Percentiles rank a stretch among this genome's conserved stretches.
Conservation (phyloP, 1,140 invertebrate species). For the Drosophila setifemur region DNA sequence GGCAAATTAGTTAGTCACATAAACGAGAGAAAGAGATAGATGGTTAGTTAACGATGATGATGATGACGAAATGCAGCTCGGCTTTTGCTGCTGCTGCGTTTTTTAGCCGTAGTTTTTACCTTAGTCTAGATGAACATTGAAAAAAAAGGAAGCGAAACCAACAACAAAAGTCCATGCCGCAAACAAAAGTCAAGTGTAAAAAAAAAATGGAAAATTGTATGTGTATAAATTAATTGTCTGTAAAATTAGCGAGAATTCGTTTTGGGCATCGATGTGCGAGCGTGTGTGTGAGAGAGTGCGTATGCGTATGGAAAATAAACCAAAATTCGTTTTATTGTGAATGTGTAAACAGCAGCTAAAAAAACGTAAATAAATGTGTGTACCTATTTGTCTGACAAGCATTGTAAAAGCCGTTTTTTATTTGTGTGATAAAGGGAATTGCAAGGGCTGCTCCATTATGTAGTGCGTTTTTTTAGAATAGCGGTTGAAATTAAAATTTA, state of each 20-base stretch:
- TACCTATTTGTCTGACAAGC: constrained; percentile 72
- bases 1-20: constrained; percentile 65
- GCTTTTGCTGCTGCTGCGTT: constrained; percentile 54
- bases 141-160: constrained; percentile 10
- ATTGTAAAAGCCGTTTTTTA: constrained; percentile 18
- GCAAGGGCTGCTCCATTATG: too few species aligned
- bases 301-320: constrained; percentile 32
- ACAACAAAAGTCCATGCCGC: constrained; percentile 46
- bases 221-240: constrained; percentile 41
- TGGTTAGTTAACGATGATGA: constrained; percentile 18
- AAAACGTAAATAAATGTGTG: constrained; percentile 65
- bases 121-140: constrained; percentile 25
- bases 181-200: constrained; percentile 54
- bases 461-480: too few species aligned
- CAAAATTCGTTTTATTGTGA: constrained; percentile 48
- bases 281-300: constrained; percentile 2
- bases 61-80: constrained; percentile 37
- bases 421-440: background rate
- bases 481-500: too few species aligned
- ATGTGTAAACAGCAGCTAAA: constrained; percentile 42
- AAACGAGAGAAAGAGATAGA: constrained; percentile 45
- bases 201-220: constrained; percentile 26
- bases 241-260: constrained; percentile 48
- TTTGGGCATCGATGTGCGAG: constrained; percentile 26
- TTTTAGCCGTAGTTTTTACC: constrained; percentile 57